Evolutionary conservation across 92 coral and sea anemone species (phyloP), one percentile per base, ranked within the genome.

Genomic region (Palythoa grandiflora): DNA sequence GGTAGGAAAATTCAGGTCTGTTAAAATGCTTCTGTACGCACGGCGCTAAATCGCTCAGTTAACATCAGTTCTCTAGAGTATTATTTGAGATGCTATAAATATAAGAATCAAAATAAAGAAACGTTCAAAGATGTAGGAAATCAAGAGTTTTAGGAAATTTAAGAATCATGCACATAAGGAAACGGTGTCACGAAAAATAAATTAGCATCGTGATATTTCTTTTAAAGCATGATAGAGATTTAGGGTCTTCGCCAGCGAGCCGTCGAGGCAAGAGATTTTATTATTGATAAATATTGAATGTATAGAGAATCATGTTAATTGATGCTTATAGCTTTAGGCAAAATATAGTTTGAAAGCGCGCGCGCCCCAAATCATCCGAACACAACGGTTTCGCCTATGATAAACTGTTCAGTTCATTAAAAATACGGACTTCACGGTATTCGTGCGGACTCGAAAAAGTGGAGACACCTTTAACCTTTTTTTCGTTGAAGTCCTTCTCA

Each of bases 251-350:
- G 44, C 75, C 20, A 39, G 59, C 11, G 12, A 70, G 17, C 59
- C 66, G 53, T 37, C 38, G 54, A 10, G 70, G 73, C 73, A 59
- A 35, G 37, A 63, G 83, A 77, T 54, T 81, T 20, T 37, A 3
- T 37, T 5, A 63, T 38, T 80, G 74, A 48, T 81, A 44, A 79
- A 79, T 79, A 79, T 39, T 52, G 55, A n/a, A 17, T 47, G 70
- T 6, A 44, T 44, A 66, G 75, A 51, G 86, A 81, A 68, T 52
- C 74, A 14, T 35, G 75, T 63, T 81, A 65, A 65, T 66, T 81
- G 86, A 48, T n/a, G 75, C 74, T 81, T 66, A 40, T 81, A 65
- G 86, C 86, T 81, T 48, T 19, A 81, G 86, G 86, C 76, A 81
- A 60, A 65, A 80, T 80, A 63, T 80, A 6, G 85, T 65, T 80